Evolutionary conservation across 2,888 invertebrate species (phyloP), one percentile per base, ranked within the genome.

Genomic region (Stenodema calcarata): DNA sequence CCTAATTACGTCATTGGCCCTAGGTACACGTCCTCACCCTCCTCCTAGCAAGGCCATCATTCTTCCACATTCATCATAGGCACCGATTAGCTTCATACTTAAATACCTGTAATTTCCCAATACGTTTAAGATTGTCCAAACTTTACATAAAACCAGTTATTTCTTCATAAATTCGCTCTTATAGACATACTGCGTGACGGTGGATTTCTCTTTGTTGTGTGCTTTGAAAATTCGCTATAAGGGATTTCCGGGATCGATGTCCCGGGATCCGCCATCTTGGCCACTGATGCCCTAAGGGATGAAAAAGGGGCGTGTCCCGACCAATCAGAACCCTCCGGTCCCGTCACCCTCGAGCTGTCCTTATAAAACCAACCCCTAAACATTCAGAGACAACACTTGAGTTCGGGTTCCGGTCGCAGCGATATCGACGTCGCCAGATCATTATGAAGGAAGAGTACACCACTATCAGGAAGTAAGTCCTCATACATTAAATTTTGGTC

Each of bases 371-470:
- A 23, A 54, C 80, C 80, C 50, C 35, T 44, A 14, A 16, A 0
- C 30, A 50, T 27, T 11, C 7, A 23, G 0, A 27, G 11, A 28
- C 14, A 35, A 12, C 35, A 27, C 14, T 78, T 78, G 2, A 41
- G 73, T 75, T 35, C 35, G 35, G 0, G 14, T 18, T 6, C 14
- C 18, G 30, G 35, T 41, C 1, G 41, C 2, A 16, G 35, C 0
- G 9, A 35, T 7, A 18, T 75, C 78, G 42, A 30, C 73, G 27
- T 47, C 47, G 4, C 23, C 23, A 62, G 23, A 12, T 47, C 2
- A 62, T 9, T 18, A 84, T 84, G 84, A 84, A 84, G 44, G 84
- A 84, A 35, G 84, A 84, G 42, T 84, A 84, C 30, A 84, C 84
- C 27, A 11, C 84, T 0, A 44, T 84, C 27, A 70, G 84, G 50